Evolutionary conservation across 2,888 invertebrate genomes (phyloP), one percentile per base, ranked within the genome.

Genomic region (Eristalis arbustorum): DNA sequence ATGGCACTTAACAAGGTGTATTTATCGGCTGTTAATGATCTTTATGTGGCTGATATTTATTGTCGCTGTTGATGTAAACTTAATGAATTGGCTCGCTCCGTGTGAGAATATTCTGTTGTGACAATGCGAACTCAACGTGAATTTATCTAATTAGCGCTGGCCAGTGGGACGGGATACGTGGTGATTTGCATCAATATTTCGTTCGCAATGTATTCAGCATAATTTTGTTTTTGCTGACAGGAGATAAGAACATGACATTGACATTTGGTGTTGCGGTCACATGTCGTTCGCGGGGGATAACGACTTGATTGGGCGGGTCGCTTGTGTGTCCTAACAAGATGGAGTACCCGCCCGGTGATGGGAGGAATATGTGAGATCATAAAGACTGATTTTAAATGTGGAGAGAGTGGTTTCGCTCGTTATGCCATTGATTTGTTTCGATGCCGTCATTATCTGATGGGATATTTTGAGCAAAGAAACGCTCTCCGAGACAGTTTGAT

Each of bases 1-100:
- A 77, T 87, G 85, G 74, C 85, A 87, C 87, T 87, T 83, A 87
- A 87, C 83, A 87, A 87, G 87, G 74, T 87, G 87, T 87, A 87
- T 87, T 87, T 83, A 87, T 87, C 72, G 87, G 75, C 78, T 79
- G 83, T 83, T 83, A 68, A 72, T 66, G 83, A 83, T 78, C 83
- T 87, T 87, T 87, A 87, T 87, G 71, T 67, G 71, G 59, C 75
- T 18, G 59, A 72, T 72, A 83, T 87, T 83, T 87, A 87, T 87
- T 82, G 14, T 71, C 49, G 63, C 68, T 62, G 78, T 83, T 83
- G 83, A 87, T 85, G 77, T 85, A 85, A 85, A 42, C 72, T 73
- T 85, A 85, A 85, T 85, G 81, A 85, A 85, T 87, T 75, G 78
- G 78, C 78, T 61, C 22, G 23, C 49, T 79, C 49, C 73, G 76